Percentiles rank a stretch among this genome's conserved stretches.
phyloP scores from a whole-genome alignment of 1,140 invertebrate species.

The Brachionus manjavacas region DNA sequence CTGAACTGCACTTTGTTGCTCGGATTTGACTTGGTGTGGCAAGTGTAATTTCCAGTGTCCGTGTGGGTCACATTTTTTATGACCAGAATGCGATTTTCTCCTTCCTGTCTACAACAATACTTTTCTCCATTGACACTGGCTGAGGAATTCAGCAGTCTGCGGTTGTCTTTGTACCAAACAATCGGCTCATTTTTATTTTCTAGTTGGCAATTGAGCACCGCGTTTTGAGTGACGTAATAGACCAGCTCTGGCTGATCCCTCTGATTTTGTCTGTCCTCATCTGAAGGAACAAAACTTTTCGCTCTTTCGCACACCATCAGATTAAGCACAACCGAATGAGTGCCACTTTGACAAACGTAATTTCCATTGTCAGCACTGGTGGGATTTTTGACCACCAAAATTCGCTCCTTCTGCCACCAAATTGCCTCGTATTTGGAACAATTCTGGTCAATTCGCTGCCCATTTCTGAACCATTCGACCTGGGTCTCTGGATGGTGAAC shows the following conservation, averaged over 20 bases:
- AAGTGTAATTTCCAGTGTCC: background rate
- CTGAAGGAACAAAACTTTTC: background rate
- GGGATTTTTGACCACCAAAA: slow-evolving; percentile 11
- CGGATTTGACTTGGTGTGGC: slow-evolving; percentile 1
- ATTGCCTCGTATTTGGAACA: background rate
- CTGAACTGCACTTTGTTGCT: background rate
- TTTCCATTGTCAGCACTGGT: background rate
- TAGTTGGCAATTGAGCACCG: slow-evolving; percentile 11
- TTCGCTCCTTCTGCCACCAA: background rate
- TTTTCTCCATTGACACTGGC: background rate
- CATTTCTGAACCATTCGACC: slow-evolving; percentile 30
- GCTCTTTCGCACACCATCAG: background rate
- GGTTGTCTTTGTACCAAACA: slow-evolving; percentile 37
- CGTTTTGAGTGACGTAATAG: slow-evolving; percentile 16
- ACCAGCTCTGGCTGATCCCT: background rate
- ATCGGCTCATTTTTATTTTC: background rate
- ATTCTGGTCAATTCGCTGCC: background rate
- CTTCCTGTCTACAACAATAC: background rate
- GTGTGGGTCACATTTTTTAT: background rate
- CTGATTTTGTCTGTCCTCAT: background rate
- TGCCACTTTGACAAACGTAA: slow-evolving; percentile 3
- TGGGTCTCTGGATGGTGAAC: background rate
- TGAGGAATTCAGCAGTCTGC: background rate
- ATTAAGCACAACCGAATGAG: background rate
- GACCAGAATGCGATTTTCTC: background rate